These are phyloP conservation scores for Lasioglossum morio DNA, from an alignment of 2,888 invertebrate genomes.

Conservation along the genomic window DNA sequence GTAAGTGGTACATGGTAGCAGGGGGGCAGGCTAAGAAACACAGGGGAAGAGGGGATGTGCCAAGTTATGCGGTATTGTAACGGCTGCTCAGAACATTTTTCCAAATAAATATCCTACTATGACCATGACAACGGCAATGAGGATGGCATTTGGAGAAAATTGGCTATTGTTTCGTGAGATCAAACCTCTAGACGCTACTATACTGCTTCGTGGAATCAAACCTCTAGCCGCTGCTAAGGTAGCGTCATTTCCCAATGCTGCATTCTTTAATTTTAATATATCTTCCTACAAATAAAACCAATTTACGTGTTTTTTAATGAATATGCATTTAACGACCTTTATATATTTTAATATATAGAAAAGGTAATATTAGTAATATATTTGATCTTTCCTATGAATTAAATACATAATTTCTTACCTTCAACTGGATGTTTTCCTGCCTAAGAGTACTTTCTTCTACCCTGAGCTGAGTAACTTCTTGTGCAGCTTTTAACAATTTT, in stretches of 20 bases:
- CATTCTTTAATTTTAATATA: constrained; percentile 79
- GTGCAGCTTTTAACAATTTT: constrained; percentile 89
- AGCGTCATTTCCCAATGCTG: constrained; percentile 77
- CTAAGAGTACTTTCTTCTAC: constrained; percentile 92
- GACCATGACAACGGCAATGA: constrained; percentile 80
- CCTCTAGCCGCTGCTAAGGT: constrained; percentile 74
- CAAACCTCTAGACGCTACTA: constrained; percentile 74
- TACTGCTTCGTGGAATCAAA: constrained; percentile 72
- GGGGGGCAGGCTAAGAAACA: constrained; percentile 79
- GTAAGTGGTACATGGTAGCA: constrained; percentile 72
- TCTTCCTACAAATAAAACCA: constrained; percentile 77
- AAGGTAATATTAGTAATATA: no score
- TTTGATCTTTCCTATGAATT: background rate
- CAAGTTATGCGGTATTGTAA: constrained; percentile 74
- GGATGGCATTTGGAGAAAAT: constrained; percentile 69
- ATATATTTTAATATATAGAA: no score
- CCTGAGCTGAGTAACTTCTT: constrained; percentile 91
- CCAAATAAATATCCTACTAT: constrained; percentile 82
- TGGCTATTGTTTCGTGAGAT: constrained; percentile 73
- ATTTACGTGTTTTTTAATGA: background rate
- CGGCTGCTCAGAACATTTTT: constrained; percentile 82
- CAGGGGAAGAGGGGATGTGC: constrained; percentile 76
- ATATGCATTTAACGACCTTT: no score
- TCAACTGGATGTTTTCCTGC: constrained; percentile 94
- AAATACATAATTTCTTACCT: constrained; percentile 86